These are phyloP conservation scores for Stichodactyla mertensii DNA, from an alignment of 64 coral and sea anemone species.

Conservation along the genomic window DNA sequence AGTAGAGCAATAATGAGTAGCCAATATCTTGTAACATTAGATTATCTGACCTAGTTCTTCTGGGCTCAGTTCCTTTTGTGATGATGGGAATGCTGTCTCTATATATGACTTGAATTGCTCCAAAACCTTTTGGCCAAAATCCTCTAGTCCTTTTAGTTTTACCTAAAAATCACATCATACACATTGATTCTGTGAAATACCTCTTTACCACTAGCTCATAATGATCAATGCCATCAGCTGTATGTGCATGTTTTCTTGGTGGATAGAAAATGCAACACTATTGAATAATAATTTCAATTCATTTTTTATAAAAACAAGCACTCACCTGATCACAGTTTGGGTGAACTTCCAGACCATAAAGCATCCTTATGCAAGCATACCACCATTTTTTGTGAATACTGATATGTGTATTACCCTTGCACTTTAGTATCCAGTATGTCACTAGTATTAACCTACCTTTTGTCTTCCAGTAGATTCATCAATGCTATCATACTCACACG, in stretches of 20 bases:
- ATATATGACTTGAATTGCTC: constrained; percentile 66
- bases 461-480: constrained; percentile 51
- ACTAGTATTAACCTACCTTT: constrained; percentile 40
- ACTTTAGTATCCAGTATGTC: too few species aligned
- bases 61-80: constrained; percentile 29
- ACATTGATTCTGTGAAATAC: neutral
- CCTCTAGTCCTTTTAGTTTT: constrained; percentile 65
- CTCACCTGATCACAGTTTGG: too few species aligned
- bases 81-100: constrained; percentile 40
- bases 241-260: neutral
- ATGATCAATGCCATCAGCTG: too few species aligned
- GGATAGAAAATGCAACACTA: neutral
- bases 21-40: too few species aligned
- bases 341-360: too few species aligned
- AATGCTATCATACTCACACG: constrained; percentile 67
- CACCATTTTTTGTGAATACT: too few species aligned
- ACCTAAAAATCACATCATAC: constrained; percentile 27
- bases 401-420: too few species aligned
- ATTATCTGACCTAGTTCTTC: constrained; percentile 56
- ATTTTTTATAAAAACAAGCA: too few species aligned
- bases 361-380: too few species aligned
- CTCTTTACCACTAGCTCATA: neutral
- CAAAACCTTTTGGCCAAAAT: constrained; percentile 50
- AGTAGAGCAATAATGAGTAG: too few species aligned
- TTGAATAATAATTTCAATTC: too few species aligned